These are phyloP conservation scores for Holotrichia oblita DNA, from an alignment of 1,140 invertebrate genomes.

Conservation along the genomic window DNA sequence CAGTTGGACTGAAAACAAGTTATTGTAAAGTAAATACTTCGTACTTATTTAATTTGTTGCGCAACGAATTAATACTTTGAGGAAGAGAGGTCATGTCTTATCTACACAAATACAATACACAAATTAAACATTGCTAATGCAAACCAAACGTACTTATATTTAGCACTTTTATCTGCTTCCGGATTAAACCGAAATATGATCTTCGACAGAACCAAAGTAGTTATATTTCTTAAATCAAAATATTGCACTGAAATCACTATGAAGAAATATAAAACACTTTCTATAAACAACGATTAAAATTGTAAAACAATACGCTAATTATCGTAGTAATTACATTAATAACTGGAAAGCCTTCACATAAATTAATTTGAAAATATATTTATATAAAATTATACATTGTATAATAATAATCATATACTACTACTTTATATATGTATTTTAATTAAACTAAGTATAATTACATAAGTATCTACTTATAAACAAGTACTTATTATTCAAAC, in stretches of 20 bases:
- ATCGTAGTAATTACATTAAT: neutral
- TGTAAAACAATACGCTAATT: neutral
- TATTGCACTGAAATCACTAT: neutral
- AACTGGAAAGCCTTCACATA: neutral
- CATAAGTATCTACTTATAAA: too few species aligned
- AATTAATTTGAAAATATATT: neutral
- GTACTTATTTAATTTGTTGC: neutral
- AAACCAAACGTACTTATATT: conserved; percentile 17
- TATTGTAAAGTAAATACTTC: neutral
- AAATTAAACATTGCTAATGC: neutral
- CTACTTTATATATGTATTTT: too few species aligned
- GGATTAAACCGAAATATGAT: neutral
- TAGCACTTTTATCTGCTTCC: conserved; percentile 10
- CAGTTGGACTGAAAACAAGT: neutral
- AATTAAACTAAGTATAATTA: too few species aligned
- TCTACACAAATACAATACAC: neutral
- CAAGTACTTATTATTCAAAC: too few species aligned
- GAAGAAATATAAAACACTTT: neutral
- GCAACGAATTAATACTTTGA: neutral
- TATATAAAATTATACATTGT: too few species aligned
- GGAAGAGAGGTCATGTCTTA: neutral
- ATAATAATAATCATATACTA: too few species aligned
- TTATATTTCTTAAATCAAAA: neutral
- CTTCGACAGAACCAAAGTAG: neutral
- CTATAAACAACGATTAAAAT: neutral